Evolutionary conservation across 1,140 invertebrate genomes (phyloP).

Genomic region (Marisa cornuarietis): DNA sequence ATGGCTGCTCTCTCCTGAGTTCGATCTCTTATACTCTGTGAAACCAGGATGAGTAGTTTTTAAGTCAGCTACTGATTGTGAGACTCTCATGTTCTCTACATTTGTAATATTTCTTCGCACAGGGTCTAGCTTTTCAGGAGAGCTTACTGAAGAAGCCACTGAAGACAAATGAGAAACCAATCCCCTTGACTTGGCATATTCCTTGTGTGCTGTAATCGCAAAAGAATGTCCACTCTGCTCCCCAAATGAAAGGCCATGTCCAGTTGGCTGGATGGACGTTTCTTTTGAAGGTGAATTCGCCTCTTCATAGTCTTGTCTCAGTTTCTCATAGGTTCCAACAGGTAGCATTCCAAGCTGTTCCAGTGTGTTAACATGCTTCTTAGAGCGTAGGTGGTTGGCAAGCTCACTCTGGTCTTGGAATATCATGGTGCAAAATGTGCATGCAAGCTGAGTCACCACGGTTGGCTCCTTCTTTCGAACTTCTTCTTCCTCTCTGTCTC

Average conservation of each 20-base stretch:
- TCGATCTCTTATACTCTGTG: too few relatives aligned
- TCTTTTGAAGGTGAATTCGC: neutral
- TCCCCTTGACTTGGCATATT: neutral
- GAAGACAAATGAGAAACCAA: too few relatives aligned
- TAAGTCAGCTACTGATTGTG: too few relatives aligned
- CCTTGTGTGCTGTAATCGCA: neutral
- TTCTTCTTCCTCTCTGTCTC: neutral
- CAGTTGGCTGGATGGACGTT: neutral
- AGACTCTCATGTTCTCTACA: too few relatives aligned
- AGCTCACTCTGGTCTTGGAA: conserved; percentile 78
- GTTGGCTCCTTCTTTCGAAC: neutral
- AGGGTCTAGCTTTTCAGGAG: neutral
- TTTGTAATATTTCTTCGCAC: too few relatives aligned
- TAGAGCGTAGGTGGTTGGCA: conserved; percentile 94
- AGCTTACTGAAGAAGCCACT: neutral
- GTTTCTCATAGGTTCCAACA: conserved; percentile 94
- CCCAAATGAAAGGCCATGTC: too few relatives aligned
- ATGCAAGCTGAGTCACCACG: neutral
- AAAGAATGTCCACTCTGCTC: neutral
- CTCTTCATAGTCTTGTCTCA: conserved; percentile 78
- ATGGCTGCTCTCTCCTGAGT: too few relatives aligned
- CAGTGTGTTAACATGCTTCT: conserved; percentile 95
- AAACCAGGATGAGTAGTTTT: too few relatives aligned
- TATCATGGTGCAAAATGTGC: conserved; percentile 30
- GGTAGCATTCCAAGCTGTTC: conserved; percentile 93